Evolutionary conservation across 2,113 vertebrate species (phyloP), one percentile per base, ranked within the genome.

Genomic region (Argyrosomus japonicus): DNA sequence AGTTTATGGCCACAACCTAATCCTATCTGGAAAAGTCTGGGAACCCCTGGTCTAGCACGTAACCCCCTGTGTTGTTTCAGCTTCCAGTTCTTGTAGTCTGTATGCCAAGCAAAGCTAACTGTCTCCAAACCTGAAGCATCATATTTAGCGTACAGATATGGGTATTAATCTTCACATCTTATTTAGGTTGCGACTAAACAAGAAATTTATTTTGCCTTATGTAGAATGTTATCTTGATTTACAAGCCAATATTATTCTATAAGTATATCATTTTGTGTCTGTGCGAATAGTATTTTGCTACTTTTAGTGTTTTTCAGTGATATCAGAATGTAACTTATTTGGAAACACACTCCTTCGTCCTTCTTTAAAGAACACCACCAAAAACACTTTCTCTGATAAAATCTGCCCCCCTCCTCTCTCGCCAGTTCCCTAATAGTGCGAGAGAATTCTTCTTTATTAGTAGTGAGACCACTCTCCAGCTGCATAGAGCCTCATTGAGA

Each of bases 391-490:
- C 2, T 54, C 45, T 7, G 58, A 81, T 67, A 70, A 65, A 4
- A 1, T 25, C 14, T 45, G 15, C 54, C 9, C 58, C 15, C 21
- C 13, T 58, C 50, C 25, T 27, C 50, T 64, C 36, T 29, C 27
- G 53, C 69, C 45, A 57, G 18, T 36, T 51, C 60, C 12, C 40
- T 32, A 68, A 81, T 56, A 63, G 53, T 21, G 17, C 21, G 53
- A 74, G 68, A 57, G 64, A 83, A 63, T 73, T 73, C 51, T 65
- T 68, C 56, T 58, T 78, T 72, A 74, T 61, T 72, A 68, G 45
- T 51, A 8, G 23, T 47, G 12, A 81, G 73, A 63, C 57, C 75
- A 81, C 79, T 81, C 83, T 62, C 57, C 48, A 40, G 61, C 57
- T 3, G 61, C 56, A 47, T 19, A 2, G 65, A 57, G 65, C 19